phyloP scores from a whole-genome alignment of 1,140 invertebrate species.

The Drosophila murphyi region DNA sequence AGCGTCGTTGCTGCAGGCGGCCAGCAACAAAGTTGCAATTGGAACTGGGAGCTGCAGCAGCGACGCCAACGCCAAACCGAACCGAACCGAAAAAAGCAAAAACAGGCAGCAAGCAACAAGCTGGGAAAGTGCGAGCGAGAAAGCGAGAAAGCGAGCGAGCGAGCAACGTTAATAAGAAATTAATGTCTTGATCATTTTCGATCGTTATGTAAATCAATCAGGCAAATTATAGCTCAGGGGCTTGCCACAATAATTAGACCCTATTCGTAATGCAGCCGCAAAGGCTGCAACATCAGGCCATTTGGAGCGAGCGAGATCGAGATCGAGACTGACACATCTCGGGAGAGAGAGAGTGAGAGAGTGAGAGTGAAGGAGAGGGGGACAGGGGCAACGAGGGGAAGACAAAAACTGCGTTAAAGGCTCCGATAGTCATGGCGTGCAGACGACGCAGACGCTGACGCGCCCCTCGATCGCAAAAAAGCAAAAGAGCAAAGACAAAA shows the following conservation, averaged over 20 bases:
- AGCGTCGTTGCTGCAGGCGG: slow-evolving; percentile 31
- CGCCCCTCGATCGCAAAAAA: slow-evolving; percentile 68
- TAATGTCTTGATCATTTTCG: slow-evolving; percentile 85
- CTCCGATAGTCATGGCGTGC: slow-evolving; percentile 62
- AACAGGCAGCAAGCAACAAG: slow-evolving; percentile 8
- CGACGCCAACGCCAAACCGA: slow-evolving; percentile 22
- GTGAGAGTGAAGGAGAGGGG: not conserved
- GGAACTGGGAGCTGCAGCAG: slow-evolving; percentile 21
- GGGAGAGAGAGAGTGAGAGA: slow-evolving; percentile 1
- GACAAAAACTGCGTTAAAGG: slow-evolving; percentile 17
- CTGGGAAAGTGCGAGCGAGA: slow-evolving; percentile 1
- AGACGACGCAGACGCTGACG: slow-evolving; percentile 66
- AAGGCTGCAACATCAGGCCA: slow-evolving; percentile 27
- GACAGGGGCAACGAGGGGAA: not conserved
- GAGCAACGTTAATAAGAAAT: slow-evolving; percentile 84
- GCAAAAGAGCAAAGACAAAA: slow-evolving; percentile 25
- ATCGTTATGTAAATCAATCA: slow-evolving; percentile 85
- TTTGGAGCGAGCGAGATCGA: slow-evolving; percentile 6
- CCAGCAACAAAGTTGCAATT: slow-evolving; percentile 47
- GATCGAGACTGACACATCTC: slow-evolving; percentile 17
- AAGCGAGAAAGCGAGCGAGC: slow-evolving; percentile 42
- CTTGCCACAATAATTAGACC: slow-evolving; percentile 84
- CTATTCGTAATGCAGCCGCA: slow-evolving; percentile 81
- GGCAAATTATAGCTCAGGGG: slow-evolving; percentile 84
- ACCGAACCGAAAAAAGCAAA: not conserved